Evolutionary conservation across 2,797 vertebrate genomes (phyloP), one percentile per base, ranked within the genome.

Genomic region (Sebastes cheni): DNA sequence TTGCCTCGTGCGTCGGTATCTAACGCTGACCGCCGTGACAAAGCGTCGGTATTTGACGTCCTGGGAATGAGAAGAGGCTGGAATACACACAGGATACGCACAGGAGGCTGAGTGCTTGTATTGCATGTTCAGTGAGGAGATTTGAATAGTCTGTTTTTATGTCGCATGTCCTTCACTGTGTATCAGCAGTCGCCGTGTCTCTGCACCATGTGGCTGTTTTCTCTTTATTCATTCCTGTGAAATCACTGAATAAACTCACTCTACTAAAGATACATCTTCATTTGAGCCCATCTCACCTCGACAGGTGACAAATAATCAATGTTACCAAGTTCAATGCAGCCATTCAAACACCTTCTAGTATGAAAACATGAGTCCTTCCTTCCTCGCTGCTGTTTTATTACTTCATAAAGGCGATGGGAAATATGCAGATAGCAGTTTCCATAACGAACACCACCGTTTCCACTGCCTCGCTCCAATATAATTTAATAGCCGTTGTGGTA

Each of bases 401-500:
- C 58, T 89, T 89, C 80, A 88, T 88, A 81, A 89, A 90, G 65
- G 55, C 23, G 58, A 74, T 84, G 90, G 32, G 89, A 87, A 88
- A 88, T 77, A 72, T 77, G 81, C 55, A 75, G 76, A 75, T 25
- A 55, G 79, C 80, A 72, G 80, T 86, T 91, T 90, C 86, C 86
- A 80, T 86, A 86, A 82, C 34, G 30, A 88, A 86, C 80, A 46
- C 65, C 56, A 50, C 7, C 23, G 54, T 86, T 89, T 85, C 87
- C 83, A 81, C 84, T 12, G 76, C 77, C 82, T 25, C 72, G 56
- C 85, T 80, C 73, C 77, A 89, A 88, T 91, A 90, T 87, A 88
- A 87, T 92, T 92, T 93, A 93, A 93, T 88, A 89, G 88, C 81
- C 80, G 68, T 79, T 59, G 80, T 83, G 91, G 87, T 92, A 93